These are phyloP conservation scores for Linnaemya tessellans DNA, from an alignment of 2,888 invertebrate species.

Conservation along the genomic window DNA sequence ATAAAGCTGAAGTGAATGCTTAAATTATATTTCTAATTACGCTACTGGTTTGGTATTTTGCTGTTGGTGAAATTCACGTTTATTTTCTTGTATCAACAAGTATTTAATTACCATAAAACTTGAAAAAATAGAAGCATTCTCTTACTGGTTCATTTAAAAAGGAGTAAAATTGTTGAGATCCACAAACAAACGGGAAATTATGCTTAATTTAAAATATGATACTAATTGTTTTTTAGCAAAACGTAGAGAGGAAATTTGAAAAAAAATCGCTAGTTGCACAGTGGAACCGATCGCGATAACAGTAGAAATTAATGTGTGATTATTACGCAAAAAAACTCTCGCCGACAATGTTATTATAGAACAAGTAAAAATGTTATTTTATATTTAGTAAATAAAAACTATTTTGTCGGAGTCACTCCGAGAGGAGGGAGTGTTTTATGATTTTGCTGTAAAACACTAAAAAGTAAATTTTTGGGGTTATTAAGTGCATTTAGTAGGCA, in stretches of 20 bases:
- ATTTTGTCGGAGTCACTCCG: no score
- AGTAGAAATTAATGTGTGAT: background rate
- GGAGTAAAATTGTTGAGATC: slow-evolving; percentile 3
- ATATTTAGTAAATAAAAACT: no score
- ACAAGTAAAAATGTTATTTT: no score
- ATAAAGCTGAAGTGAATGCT: slow-evolving; percentile 11
- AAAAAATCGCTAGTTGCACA: background rate
- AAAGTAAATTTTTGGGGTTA: no score
- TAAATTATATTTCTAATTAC: slow-evolving; percentile 44
- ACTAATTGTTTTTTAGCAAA: background rate
- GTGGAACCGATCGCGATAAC: background rate
- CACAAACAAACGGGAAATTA: slow-evolving; percentile 41
- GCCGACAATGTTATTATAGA: no score
- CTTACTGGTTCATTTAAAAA: background rate
- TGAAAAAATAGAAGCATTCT: slow-evolving; percentile 9
- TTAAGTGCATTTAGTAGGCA: no score
- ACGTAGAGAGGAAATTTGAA: background rate
- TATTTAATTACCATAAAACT: slow-evolving; percentile 59
- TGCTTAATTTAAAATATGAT: slow-evolving; percentile 45
- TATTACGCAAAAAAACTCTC: no score
- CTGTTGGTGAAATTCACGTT: slow-evolving; percentile 2
- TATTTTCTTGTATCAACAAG: slow-evolving; percentile 52
- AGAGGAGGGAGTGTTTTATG: no score
- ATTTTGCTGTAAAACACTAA: no score
- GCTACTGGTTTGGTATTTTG: slow-evolving; percentile 13